A percentile compares a stretch with the other conserved stretches of the same genome.
phyloP scores from a whole-genome alignment of 1,140 invertebrate genomes.

The Octopus sinensis region DNA sequence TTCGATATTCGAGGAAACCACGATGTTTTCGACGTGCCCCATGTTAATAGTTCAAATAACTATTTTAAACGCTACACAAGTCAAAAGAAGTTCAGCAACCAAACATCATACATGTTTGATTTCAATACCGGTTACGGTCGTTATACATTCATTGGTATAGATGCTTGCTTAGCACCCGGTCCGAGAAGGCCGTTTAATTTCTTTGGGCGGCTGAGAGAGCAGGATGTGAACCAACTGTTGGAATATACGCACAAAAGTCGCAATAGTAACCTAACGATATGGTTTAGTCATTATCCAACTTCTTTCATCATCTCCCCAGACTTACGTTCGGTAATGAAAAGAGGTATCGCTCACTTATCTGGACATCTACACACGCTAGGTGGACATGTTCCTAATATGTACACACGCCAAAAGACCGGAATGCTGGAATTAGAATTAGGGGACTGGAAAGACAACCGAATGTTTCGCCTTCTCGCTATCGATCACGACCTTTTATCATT shows the following conservation, averaged over 20 bases:
- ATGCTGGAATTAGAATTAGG: conserved; percentile 85
- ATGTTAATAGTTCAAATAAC: conserved; percentile 17
- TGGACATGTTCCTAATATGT: conserved; percentile 79
- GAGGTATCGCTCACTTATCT: conserved; percentile 77
- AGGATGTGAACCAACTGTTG: conserved; percentile 63
- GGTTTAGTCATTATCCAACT: conserved; percentile 92
- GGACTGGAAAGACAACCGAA: conserved; percentile 90
- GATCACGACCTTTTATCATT: conserved; percentile 91
- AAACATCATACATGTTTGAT: conserved; percentile 75
- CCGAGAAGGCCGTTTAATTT: conserved; percentile 88
- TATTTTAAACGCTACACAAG: conserved; percentile 70
- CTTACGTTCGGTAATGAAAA: conserved; percentile 39
- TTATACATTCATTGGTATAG: conserved; percentile 78
- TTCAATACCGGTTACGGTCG: conserved; percentile 59
- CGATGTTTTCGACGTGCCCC: conserved; percentile 63
- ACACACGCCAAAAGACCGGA: conserved; percentile 78
- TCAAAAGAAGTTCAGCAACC: conserved; percentile 67
- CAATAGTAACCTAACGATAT: conserved; percentile 66
- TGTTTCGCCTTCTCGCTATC: conserved; percentile 78
- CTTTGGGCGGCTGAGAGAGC: conserved; percentile 71
- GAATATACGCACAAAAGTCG: conserved; percentile 59
- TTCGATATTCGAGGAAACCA: conserved; percentile 92
- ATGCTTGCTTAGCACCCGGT: conserved; percentile 81
- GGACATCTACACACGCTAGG: conserved; percentile 86
- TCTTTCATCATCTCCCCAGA: conserved; percentile 69